Percentiles rank a stretch among this genome's conserved stretches.
Evolutionary conservation across 1,140 invertebrate species (phyloP).

Genomic region (Agrypnia vestita): DNA sequence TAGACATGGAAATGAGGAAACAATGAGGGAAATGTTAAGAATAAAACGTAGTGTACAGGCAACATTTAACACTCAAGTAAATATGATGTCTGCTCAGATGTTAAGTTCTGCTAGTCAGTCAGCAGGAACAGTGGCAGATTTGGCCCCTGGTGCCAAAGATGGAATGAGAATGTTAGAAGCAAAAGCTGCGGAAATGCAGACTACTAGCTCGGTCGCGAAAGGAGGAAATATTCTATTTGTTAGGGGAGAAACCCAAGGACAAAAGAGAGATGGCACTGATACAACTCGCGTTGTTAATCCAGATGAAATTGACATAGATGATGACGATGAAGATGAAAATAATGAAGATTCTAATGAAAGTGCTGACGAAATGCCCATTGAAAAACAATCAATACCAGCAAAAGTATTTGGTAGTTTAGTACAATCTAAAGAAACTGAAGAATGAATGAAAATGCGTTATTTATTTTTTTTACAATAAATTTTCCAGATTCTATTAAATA

Average conservation of each 20-base stretch:
- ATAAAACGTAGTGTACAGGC: constrained; percentile 98
- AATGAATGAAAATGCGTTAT: not conserved
- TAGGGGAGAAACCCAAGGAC: constrained; percentile 88
- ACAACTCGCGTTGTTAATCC: constrained; percentile 86
- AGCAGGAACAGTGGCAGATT: constrained; percentile 78
- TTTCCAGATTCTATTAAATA: too few relatives aligned
- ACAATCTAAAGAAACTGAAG: constrained; percentile 52
- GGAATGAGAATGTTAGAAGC: constrained; percentile 92
- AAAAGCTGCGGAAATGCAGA: constrained; percentile 80
- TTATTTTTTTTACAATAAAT: too few relatives aligned
- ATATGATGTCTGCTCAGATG: constrained; percentile 99
- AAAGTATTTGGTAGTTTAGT: constrained; percentile 89
- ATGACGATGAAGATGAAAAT: constrained; percentile 84
- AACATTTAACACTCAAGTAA: constrained; percentile 96
- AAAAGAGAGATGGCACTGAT: constrained; percentile 79
- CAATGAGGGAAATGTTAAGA: constrained; percentile 98
- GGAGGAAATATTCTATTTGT: constrained; percentile 87
- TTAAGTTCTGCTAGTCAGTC: constrained; percentile 81
- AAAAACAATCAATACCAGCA: constrained; percentile 86
- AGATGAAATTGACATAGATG: constrained; percentile 94
- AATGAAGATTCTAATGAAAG: constrained; percentile 77
- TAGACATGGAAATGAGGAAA: constrained; percentile 99
- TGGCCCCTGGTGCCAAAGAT: constrained; percentile 82
- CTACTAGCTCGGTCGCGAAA: constrained; percentile 63
- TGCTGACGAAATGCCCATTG: constrained; percentile 80